Evolutionary conservation across 1,140 invertebrate genomes (phyloP).

Genomic region (Heterodera schachtii): DNA sequence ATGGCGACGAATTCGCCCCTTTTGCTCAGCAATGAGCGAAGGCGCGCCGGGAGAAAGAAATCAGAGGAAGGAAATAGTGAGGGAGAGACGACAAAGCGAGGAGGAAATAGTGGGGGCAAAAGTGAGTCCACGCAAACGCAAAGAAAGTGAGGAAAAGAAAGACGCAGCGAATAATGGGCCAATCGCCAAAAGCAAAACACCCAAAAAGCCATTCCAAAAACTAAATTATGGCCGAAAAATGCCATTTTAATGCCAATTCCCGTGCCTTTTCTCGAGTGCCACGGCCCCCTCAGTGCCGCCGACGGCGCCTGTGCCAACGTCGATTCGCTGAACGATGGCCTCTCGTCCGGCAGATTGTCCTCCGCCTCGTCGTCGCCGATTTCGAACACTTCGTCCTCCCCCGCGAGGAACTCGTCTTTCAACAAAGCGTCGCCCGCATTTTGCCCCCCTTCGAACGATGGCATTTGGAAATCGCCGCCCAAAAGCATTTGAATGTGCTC

Average conservation of each 20-base stretch:
- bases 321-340: not conserved
- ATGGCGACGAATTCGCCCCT: not conserved
- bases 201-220: too few relatives aligned
- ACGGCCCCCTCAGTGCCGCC: too few relatives aligned
- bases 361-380: not conserved
- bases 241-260: not conserved
- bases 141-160: too few relatives aligned
- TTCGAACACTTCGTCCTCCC: not conserved
- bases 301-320: not conserved
- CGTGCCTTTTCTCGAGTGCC: not conserved
- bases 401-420: not conserved
- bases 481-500: slow-evolving; percentile 1
- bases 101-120: not conserved
- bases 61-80: not conserved
- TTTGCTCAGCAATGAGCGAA: not conserved
- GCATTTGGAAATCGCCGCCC: not conserved
- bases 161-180: too few relatives aligned
- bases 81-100: not conserved
- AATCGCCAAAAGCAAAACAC: too few relatives aligned
- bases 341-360: not conserved
- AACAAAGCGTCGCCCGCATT: not conserved
- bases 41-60: not conserved
- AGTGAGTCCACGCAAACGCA: not conserved
- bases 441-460: not conserved
- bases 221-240: too few relatives aligned